Percentiles rank a stretch among this genome's conserved stretches.
These are phyloP conservation scores for Harpagifer antarcticus DNA, from an alignment of 2,797 vertebrate species.

Conservation along the genomic window DNA sequence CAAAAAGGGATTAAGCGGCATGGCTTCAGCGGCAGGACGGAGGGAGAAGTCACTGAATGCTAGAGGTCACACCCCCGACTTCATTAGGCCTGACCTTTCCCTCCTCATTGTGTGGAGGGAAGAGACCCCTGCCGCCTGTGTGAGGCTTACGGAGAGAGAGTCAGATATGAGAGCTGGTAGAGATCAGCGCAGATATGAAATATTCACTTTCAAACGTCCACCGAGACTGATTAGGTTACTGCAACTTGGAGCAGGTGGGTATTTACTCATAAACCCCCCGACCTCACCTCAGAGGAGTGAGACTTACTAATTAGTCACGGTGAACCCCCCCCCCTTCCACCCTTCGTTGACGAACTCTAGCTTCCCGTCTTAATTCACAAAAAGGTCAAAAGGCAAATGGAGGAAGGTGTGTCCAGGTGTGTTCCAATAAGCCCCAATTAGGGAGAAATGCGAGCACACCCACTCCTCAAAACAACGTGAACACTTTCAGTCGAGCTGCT, in stretches of 20 bases:
- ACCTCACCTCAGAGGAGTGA: constrained; percentile 69
- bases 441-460: constrained; percentile 75
- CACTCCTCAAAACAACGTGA: constrained; percentile 57
- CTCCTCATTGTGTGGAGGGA: constrained; percentile 80
- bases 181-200: constrained; percentile 81
- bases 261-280: constrained; percentile 77
- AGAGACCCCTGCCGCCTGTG: constrained; percentile 75
- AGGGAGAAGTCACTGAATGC: constrained; percentile 87
- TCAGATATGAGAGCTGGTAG: constrained; percentile 76
- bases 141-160: constrained; percentile 29
- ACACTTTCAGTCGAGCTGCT: constrained; percentile 58
- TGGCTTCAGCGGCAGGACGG: constrained; percentile 77
- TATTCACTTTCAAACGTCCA: constrained; percentile 81
- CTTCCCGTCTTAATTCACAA: constrained; percentile 76
- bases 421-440: constrained; percentile 80
- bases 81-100: constrained; percentile 91
- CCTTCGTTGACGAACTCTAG: constrained; percentile 62
- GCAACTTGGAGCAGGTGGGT: constrained; percentile 76
- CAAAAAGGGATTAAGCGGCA: constrained; percentile 87
- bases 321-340: constrained; percentile 50
- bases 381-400: constrained; percentile 79
- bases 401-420: constrained; percentile 81
- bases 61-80: constrained; percentile 88
- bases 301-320: constrained; percentile 84
- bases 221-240: constrained; percentile 81